These are phyloP conservation scores for Tapera naevia DNA, from an alignment of 2,797 vertebrate species.

Conservation along the genomic window DNA sequence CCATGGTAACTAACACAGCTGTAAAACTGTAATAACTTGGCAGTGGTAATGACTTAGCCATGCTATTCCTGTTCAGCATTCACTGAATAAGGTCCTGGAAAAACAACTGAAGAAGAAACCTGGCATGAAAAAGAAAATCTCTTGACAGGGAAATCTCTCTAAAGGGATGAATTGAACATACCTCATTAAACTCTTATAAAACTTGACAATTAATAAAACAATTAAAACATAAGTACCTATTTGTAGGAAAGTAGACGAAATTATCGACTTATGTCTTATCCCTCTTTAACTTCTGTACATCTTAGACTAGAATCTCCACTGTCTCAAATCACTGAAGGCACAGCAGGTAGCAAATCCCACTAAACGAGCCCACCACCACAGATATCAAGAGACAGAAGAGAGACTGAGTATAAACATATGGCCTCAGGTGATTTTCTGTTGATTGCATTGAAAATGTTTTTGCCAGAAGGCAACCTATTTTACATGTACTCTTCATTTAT, in stretches of 20 bases:
- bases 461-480: background rate
- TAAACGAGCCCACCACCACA: background rate
- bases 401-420: background rate
- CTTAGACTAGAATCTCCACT: background rate
- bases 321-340: rapidly evolving
- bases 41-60: background rate
- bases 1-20: background rate
- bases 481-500: background rate
- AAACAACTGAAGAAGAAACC: background rate
- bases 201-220: background rate
- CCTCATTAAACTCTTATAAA: background rate
- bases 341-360: background rate
- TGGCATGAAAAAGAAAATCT: background rate
- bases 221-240: background rate
- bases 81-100: background rate
- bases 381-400: background rate
- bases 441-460: background rate
- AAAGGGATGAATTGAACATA: background rate
- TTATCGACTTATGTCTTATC: background rate
- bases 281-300: background rate
- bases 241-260: background rate
- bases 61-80: background rate
- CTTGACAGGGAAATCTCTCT: background rate
- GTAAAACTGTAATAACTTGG: background rate
- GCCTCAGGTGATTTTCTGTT: rapidly evolving